Percentiles rank a stretch among this genome's conserved stretches.
Conservation (phyloP, 37 sponge, comb jelly and placozoan species). For the Aplysina aerophoba region DNA sequence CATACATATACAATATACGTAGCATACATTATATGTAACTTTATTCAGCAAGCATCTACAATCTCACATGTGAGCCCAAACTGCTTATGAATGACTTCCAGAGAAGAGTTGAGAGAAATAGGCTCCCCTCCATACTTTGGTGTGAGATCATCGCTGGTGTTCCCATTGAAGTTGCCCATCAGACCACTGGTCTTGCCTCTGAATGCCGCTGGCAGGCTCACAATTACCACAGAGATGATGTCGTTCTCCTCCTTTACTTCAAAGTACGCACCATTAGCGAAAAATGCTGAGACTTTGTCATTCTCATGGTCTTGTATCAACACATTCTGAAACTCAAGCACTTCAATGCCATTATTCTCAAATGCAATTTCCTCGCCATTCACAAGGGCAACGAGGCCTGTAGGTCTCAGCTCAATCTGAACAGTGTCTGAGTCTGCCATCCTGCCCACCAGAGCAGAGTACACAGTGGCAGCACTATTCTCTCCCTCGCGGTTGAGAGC, state of each 20-base stretch:
- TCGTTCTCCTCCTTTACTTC: conserved; percentile 38
- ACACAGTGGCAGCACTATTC: conserved; percentile 44
- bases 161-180: conserved; percentile 59
- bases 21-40: background rate
- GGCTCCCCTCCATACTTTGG: conserved; percentile 14
- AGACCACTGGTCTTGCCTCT: conserved; percentile 38
- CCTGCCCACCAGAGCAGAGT: conserved; percentile 56
- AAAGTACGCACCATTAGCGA: conserved; percentile 28
- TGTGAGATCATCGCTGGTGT: conserved; percentile 50
- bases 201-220: conserved; percentile 34
- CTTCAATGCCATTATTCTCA: background rate
- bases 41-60: background rate
- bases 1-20: background rate
- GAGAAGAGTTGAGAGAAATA: conserved; percentile 29
- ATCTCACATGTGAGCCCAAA: conserved; percentile 71
- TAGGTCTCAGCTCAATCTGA: conserved; percentile 46
- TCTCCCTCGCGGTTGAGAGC: background rate
- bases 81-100: conserved; percentile 47
- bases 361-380: background rate
- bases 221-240: conserved; percentile 29
- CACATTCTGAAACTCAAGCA: background rate
- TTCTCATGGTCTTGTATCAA: background rate
- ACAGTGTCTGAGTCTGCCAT: conserved; percentile 52
- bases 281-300: background rate
- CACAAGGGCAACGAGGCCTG: conserved; percentile 26